Conservation (phyloP, 1,140 invertebrate species). For the Muscidifurax raptorellus region DNA sequence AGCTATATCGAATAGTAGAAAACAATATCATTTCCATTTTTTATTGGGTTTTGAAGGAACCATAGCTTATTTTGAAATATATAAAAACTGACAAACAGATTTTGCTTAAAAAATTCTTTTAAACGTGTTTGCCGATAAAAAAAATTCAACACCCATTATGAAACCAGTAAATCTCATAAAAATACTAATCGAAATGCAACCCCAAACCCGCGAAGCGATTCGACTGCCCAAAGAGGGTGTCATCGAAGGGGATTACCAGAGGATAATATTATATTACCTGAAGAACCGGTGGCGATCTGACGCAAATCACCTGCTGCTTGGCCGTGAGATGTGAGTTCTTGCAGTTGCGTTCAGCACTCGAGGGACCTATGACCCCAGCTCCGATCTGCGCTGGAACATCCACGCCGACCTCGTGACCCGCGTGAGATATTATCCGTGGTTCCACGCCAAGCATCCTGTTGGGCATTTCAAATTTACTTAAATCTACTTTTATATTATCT, state of each 20-base stretch:
- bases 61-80: too few relatives aligned
- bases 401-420: constrained; percentile 57
- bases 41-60: too few relatives aligned
- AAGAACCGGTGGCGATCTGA: constrained; percentile 70
- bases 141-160: too few relatives aligned
- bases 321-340: constrained; percentile 71
- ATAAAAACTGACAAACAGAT: too few relatives aligned
- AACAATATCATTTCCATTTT: too few relatives aligned
- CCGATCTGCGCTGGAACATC: constrained; percentile 62
- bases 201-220: background rate
- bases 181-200: background rate
- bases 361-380: constrained; percentile 71
- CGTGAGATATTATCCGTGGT: constrained; percentile 62
- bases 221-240: background rate
- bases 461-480: constrained; percentile 40
- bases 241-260: background rate
- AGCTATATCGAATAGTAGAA: too few relatives aligned
- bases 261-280: constrained; percentile 61
- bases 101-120: too few relatives aligned
- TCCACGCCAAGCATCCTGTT: constrained; percentile 72
- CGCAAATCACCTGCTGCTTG: constrained; percentile 73
- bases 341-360: constrained; percentile 72
- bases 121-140: too few relatives aligned
- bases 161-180: too few relatives aligned
- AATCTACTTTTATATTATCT: background rate